A percentile compares a stretch with the other conserved stretches of the same genome.
These are phyloP conservation scores for Ornithoptera priamus DNA, from an alignment of 2,888 invertebrate genomes.

Conservation along the genomic window DNA sequence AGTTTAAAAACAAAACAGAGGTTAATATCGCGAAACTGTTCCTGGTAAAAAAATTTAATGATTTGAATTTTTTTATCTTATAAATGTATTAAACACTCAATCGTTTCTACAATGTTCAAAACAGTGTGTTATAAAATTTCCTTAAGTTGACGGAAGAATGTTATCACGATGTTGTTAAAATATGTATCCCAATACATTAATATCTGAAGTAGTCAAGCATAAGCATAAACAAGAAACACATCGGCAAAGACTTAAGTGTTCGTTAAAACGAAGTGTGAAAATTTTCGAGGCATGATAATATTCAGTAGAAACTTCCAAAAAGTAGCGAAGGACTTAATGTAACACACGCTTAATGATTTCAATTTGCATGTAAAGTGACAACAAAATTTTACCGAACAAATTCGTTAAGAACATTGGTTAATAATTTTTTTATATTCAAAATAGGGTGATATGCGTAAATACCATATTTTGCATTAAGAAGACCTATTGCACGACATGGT, in stretches of 20 bases:
- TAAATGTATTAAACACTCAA: too few relatives aligned
- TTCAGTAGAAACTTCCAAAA: constrained; percentile 21
- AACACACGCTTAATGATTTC: constrained; percentile 18
- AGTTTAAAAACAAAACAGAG: not conserved
- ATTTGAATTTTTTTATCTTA: too few relatives aligned
- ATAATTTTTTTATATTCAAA: too few relatives aligned
- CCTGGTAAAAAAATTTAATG: not conserved
- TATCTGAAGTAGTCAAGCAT: not conserved
- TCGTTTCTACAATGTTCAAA: too few relatives aligned
- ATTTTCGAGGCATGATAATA: constrained; percentile 21
- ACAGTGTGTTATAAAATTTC: too few relatives aligned
- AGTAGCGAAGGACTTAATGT: constrained; percentile 22
- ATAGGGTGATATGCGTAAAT: too few relatives aligned
- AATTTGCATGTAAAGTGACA: constrained; percentile 1
- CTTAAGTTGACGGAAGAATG: too few relatives aligned
- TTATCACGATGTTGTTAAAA: not conserved
- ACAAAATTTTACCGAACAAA: not conserved
- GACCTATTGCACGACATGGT: too few relatives aligned
- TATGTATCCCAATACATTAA: not conserved
- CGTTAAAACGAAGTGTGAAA: constrained; percentile 25
- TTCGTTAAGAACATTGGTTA: not conserved
- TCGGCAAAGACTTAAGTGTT: constrained; percentile 22
- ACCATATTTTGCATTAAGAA: too few relatives aligned
- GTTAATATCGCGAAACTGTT: not conserved
- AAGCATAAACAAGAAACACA: constrained; percentile 9